phyloP scores from a whole-genome alignment of 1,140 invertebrate genomes.

The Spodoptera frugiperda region DNA sequence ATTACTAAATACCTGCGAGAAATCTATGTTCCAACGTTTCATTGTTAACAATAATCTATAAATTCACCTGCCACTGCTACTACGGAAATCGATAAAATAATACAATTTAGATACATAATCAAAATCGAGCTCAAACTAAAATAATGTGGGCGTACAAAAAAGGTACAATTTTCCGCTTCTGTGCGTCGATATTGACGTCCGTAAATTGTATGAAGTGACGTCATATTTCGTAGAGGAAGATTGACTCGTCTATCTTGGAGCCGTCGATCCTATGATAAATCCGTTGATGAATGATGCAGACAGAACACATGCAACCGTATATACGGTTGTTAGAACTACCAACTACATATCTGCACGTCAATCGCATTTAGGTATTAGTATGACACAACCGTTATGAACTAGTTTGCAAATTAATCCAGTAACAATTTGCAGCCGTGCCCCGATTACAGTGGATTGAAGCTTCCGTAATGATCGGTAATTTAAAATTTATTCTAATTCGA shows the following conservation, averaged over 20 bases:
- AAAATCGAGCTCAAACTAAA: constrained; percentile 32
- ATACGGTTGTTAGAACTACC: not conserved
- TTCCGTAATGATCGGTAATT: not conserved
- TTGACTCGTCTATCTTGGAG: constrained; percentile 65
- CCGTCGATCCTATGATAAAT: constrained; percentile 63
- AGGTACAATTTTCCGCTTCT: constrained; percentile 47
- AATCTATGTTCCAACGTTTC: constrained; percentile 26
- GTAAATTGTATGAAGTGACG: constrained; percentile 47
- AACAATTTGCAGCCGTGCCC: not conserved
- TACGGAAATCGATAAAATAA: constrained; percentile 37
- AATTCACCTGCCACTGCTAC: constrained; percentile 13
- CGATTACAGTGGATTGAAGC: not conserved
- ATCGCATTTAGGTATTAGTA: constrained; percentile 5
- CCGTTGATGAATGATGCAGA: constrained; percentile 74
- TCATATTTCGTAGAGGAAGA: constrained; percentile 51
- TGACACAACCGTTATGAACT: not conserved
- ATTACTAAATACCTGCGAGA: constrained; percentile 8
- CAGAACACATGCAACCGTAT: constrained; percentile 59
- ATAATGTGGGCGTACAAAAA: constrained; percentile 46
- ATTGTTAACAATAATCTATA: constrained; percentile 1
- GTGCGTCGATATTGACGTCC: constrained; percentile 37
- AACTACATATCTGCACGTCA: constrained; percentile 14
- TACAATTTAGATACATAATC: constrained; percentile 33
- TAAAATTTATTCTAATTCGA: not conserved
- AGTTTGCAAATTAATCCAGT: not conserved